Conservation (phyloP, 2,113 vertebrate species). For the Pachycephala philippinensis region DNA sequence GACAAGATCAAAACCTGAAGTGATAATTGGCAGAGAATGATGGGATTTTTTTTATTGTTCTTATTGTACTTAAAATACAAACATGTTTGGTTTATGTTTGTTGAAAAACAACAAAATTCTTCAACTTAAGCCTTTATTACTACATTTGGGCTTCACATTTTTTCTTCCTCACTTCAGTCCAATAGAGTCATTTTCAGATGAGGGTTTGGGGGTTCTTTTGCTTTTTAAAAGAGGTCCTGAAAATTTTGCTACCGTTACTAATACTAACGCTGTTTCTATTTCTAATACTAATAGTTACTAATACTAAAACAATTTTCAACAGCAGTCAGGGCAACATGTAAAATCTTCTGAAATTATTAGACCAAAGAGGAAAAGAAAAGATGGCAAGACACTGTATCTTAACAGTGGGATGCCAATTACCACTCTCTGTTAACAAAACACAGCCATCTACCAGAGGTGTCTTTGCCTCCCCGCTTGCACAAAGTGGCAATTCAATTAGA, state of each 20-base stretch:
- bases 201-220: neutral
- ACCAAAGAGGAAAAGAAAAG: neutral
- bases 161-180: neutral
- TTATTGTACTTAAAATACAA: neutral
- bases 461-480: neutral
- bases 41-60: neutral
- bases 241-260: neutral
- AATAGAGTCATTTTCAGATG: neutral
- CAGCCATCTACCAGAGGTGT: neutral
- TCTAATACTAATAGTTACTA: neutral
- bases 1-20: neutral
- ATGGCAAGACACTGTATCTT: neutral
- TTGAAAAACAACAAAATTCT: neutral
- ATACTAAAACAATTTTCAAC: neutral
- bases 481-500: conserved; percentile 23
- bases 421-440: neutral
- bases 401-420: conserved; percentile 1
- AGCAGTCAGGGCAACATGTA: neutral
- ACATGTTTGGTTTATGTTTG: neutral
- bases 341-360: neutral
- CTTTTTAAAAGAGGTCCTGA: neutral
- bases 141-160: neutral
- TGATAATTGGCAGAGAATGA: neutral
- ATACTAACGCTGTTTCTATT: neutral
- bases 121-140: neutral